Percentiles rank a stretch among this genome's conserved stretches.
These are phyloP conservation scores for Taxidea taxus DNA, from an alignment of 2,113 vertebrate genomes.

Conservation along the genomic window DNA sequence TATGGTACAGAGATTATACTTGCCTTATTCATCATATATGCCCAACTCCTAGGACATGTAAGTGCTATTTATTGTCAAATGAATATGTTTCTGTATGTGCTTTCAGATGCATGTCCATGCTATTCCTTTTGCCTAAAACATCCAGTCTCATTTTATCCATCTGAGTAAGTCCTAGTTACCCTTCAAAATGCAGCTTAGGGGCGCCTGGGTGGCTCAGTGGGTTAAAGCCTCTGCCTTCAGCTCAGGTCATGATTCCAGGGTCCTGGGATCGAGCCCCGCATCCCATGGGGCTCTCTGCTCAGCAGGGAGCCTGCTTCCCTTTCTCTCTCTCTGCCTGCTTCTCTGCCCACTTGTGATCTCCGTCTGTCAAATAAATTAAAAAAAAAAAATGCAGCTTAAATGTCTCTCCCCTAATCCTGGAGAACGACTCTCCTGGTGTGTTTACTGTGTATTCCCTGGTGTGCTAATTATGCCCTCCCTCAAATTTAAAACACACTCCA, in stretches of 20 bases:
- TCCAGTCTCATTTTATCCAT: not conserved
- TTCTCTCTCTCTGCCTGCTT: too few species aligned
- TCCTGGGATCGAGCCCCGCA: too few species aligned
- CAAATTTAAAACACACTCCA: conserved; percentile 5
- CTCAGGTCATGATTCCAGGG: too few species aligned
- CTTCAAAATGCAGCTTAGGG: not conserved
- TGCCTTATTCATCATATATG: not conserved
- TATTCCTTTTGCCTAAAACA: conserved; percentile 10
- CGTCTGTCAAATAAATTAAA: too few species aligned
- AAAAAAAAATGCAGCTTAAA: not conserved
- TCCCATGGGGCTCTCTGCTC: too few species aligned
- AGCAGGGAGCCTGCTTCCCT: too few species aligned
- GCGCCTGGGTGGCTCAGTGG: too few species aligned
- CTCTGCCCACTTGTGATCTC: too few species aligned
- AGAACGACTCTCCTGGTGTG: not conserved
- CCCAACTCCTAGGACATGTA: not conserved
- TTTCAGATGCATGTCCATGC: not conserved
- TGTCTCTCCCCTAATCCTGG: not conserved
- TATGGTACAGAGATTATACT: not conserved
- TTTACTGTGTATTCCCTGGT: not conserved
- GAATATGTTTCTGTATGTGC: not conserved
- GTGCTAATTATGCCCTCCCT: not conserved
- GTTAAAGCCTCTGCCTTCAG: too few species aligned
- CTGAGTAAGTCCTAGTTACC: not conserved
- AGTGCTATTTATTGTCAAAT: not conserved